Evolutionary conservation across 1,140 invertebrate genomes (phyloP).

Genomic region (Leptinotarsa texana): DNA sequence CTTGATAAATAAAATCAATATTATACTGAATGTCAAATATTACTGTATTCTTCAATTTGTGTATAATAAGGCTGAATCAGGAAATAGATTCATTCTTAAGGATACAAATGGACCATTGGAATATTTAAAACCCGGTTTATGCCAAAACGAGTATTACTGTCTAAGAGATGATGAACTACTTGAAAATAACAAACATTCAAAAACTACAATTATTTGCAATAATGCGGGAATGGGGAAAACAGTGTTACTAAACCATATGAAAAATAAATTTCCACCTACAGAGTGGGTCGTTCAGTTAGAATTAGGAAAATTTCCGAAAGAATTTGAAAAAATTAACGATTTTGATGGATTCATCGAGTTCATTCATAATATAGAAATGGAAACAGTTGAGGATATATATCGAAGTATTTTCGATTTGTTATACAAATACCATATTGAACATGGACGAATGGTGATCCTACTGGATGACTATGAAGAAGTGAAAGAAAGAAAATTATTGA

Average conservation of each 20-base stretch:
- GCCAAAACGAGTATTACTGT: background rate
- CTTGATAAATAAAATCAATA: background rate
- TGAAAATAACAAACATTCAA: background rate
- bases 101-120: conserved; percentile 1
- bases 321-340: background rate
- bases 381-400: background rate
- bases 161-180: background rate
- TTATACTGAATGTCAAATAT: background rate
- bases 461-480: conserved; percentile 19
- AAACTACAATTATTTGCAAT: conserved; percentile 11
- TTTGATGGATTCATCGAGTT: background rate
- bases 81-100: conserved; percentile 1
- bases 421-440: background rate
- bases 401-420: background rate
- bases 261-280: conserved; percentile 7
- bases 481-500: background rate
- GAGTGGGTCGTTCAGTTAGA: conserved; percentile 10
- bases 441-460: background rate
- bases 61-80: background rate
- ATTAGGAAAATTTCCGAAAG: background rate
- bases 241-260: background rate
- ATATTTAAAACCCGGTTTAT: background rate
- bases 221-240: conserved; percentile 20
- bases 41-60: background rate
- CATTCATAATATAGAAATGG: background rate